phyloP scores from a whole-genome alignment of 2,888 invertebrate genomes.

The Drosophila pseudotalamancana region DNA sequence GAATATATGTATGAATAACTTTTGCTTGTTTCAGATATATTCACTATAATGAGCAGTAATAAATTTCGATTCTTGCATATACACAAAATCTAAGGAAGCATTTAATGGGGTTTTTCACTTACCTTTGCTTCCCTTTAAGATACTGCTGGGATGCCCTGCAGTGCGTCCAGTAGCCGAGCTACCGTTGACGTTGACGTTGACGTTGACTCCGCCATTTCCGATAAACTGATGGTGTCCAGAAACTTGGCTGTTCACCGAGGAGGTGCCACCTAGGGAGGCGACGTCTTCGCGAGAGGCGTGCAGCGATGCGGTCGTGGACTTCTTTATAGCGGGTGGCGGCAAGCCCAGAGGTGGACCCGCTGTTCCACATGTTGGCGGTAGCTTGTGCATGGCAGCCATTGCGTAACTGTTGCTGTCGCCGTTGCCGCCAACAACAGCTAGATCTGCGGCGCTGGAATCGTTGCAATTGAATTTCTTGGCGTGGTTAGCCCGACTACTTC shows the following conservation, averaged over 20 bases:
- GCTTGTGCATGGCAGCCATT: constrained; percentile 38
- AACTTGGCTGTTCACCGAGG: constrained; percentile 82
- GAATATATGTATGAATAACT: too few relatives aligned
- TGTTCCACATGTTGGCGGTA: constrained; percentile 1
- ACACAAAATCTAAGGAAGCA: too few relatives aligned
- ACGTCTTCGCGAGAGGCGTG: constrained; percentile 81
- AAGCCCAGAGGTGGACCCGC: constrained; percentile 50
- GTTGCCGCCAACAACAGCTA: constrained; percentile 19
- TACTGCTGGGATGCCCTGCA: constrained; percentile 65
- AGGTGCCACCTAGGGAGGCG: constrained; percentile 79
- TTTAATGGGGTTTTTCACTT: constrained; percentile 18
- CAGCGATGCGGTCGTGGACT: constrained; percentile 60
- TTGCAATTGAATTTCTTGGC: constrained; percentile 68
- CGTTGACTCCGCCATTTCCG: constrained; percentile 39
- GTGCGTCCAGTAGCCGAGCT: constrained; percentile 35
- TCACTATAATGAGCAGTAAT: too few relatives aligned
- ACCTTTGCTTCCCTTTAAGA: constrained; percentile 81
- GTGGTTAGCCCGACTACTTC: constrained; percentile 56
- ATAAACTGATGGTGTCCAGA: constrained; percentile 57
- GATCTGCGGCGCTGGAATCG: constrained; percentile 46
- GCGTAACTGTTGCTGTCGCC: constrained; percentile 47
- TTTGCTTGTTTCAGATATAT: too few relatives aligned
- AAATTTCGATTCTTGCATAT: too few relatives aligned
- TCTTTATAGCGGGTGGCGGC: constrained; percentile 62
- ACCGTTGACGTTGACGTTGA: constrained; percentile 26